Conservation (phyloP, 2,888 invertebrate species). For the Pseudanteris insignis region DNA sequence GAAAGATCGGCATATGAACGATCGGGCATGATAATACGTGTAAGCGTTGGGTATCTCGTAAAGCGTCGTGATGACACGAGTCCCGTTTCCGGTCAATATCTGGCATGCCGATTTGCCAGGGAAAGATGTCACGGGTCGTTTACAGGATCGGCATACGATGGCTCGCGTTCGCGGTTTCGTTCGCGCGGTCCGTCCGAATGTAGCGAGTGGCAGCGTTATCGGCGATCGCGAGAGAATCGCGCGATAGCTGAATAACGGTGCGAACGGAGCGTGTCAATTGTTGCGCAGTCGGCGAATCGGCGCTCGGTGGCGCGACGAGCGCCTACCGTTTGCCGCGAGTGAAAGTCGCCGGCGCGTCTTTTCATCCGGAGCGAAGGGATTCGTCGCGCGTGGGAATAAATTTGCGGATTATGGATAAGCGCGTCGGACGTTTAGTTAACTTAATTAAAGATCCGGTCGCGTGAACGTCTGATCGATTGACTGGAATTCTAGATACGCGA, state of each 20-base stretch:
- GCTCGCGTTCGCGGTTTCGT: no score
- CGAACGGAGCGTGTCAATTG: constrained; percentile 52
- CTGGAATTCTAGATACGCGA: constrained; percentile 5
- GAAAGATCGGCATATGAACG: no score
- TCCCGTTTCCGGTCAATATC: no score
- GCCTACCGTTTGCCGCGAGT: constrained; percentile 30
- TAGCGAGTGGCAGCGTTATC: constrained; percentile 57
- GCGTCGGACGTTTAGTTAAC: constrained; percentile 16
- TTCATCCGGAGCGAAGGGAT: constrained; percentile 16
- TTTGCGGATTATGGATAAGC: constrained; percentile 30
- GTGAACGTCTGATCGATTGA: constrained; percentile 5
- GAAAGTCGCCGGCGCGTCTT: constrained; percentile 25
- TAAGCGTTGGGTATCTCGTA: no score
- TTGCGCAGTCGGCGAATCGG: constrained; percentile 47
- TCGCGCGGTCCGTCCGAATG: no score
- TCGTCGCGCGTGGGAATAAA: constrained; percentile 40
- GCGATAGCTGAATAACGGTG: constrained; percentile 54
- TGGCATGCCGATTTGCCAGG: no score
- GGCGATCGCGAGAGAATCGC: constrained; percentile 53
- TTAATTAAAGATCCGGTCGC: constrained; percentile 20
- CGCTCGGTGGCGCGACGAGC: constrained; percentile 43
- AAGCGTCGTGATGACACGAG: no score
- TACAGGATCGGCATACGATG: no score
- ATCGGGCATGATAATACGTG: no score
- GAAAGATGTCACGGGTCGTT: constrained; percentile 15